A percentile compares a stretch with the other conserved stretches of the same genome.
phyloP scores from a whole-genome alignment of 2,888 invertebrate species.

The Sarcophaga carnaria region DNA sequence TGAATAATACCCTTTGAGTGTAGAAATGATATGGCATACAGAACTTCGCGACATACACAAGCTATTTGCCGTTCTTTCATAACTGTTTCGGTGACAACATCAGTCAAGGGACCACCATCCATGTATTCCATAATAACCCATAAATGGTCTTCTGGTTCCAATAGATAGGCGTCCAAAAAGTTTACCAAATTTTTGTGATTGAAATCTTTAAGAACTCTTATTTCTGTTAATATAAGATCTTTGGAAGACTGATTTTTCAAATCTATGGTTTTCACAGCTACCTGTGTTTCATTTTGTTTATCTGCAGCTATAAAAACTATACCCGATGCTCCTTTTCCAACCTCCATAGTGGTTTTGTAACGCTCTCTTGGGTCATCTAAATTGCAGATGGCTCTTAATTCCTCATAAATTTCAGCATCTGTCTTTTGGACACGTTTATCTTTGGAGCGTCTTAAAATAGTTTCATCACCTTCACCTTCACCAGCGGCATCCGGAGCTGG shows the following conservation, averaged over 20 bases:
- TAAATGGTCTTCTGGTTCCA: slow-evolving; percentile 93
- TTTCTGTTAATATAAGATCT: slow-evolving; percentile 97
- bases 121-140: slow-evolving; percentile 99
- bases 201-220: slow-evolving; percentile 94
- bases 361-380: slow-evolving; percentile 90
- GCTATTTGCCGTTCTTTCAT: slow-evolving; percentile 99
- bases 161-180: slow-evolving; percentile 95
- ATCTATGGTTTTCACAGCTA: slow-evolving; percentile 98
- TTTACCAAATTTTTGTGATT: slow-evolving; percentile 97
- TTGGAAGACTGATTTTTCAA: slow-evolving; percentile 97
- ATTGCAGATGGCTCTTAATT: slow-evolving; percentile 90
- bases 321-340: slow-evolving; percentile 96
- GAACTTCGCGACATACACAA: slow-evolving; percentile 94
- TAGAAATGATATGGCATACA: slow-evolving; percentile 94
- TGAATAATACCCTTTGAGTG: slow-evolving; percentile 95
- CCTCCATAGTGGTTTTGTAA: slow-evolving; percentile 91
- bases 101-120: slow-evolving; percentile 97
- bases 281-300: slow-evolving; percentile 86
- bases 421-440: slow-evolving; percentile 80
- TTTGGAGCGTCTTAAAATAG: slow-evolving; percentile 80
- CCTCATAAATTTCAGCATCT: slow-evolving; percentile 85
- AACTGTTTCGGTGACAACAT: slow-evolving; percentile 97
- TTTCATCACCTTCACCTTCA: slow-evolving; percentile 79
- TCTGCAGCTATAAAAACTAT: slow-evolving; percentile 95
- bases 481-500: slow-evolving; percentile 79